These are phyloP conservation scores for Anguilla japonica DNA, from an alignment of 2,113 vertebrate genomes.

Conservation along the genomic window DNA sequence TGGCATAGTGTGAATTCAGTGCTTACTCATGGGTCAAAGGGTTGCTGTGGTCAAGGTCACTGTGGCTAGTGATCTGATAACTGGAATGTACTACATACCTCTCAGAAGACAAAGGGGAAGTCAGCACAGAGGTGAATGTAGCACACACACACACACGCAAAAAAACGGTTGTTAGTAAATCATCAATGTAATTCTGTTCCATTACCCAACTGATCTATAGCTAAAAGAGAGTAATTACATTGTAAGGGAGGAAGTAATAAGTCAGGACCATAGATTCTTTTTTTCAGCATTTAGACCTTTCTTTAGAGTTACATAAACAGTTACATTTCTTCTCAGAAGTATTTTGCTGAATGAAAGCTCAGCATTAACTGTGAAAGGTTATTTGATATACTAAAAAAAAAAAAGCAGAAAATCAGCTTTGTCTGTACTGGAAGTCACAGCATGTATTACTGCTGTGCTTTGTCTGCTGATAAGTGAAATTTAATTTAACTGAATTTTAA, in stretches of 20 bases:
- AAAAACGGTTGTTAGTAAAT: background rate
- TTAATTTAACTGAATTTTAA: too few species aligned
- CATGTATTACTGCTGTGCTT: too few species aligned
- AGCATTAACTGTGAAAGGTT: too few species aligned
- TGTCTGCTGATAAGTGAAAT: too few species aligned
- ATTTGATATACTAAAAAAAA: too few species aligned
- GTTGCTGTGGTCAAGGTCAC: constrained; percentile 3
- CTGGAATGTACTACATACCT: background rate
- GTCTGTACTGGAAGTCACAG: too few species aligned
- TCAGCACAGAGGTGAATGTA: background rate
- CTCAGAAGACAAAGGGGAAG: background rate
- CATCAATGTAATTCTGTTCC: background rate
- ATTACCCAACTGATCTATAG: background rate
- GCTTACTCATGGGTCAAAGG: background rate
- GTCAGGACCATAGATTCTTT: background rate
- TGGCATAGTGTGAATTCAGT: background rate
- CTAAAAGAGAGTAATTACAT: background rate
- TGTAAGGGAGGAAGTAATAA: background rate
- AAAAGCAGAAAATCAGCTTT: too few species aligned
- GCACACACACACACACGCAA: background rate
- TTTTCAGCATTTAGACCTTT: background rate
- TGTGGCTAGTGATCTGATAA: background rate
- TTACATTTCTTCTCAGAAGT: too few species aligned
- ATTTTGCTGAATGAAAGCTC: too few species aligned
- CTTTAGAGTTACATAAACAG: too few species aligned